Evolutionary conservation across 2,113 vertebrate genomes (phyloP), one percentile per base, ranked within the genome.

Genomic region (Rhizomys pruinosus): DNA sequence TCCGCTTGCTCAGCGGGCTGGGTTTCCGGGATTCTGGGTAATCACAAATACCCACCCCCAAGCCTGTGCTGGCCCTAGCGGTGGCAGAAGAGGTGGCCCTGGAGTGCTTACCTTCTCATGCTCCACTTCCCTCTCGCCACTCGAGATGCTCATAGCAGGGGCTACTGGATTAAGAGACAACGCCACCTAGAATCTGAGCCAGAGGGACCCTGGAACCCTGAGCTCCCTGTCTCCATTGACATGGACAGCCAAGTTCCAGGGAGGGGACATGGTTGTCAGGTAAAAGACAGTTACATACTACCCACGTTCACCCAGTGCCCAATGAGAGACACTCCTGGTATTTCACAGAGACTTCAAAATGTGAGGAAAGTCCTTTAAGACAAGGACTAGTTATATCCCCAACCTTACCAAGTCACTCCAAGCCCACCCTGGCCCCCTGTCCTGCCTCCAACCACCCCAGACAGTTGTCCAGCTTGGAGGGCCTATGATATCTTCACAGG

Each of bases 401-500:
- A 57, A 4, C 44, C 25, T 44, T 32, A 10, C 47, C 61, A 23
- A 63, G 82, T 7, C 23, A 25, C 63, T 69, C 59, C 4, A 64
- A 47, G 25, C 22, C 37, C 57, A 55, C n/a, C 9, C 23, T 59
- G 44, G 37, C n/a, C 69, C 66, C 3, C 42, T 42, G 61, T 44
- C 59, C 39, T 82, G 61, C 39, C 42, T 44, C 10, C 27, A 32
- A 47, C 15, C 79, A 13, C 12, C 57, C 55, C 32, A n/a, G 57
- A 63, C 1, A 57, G 25, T 11, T 25, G 57, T 44, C 74, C 64
- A 44, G 47, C 22, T 72, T 55, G 71, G 91, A 91, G 69, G 71
- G 87, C 94, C 95, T 96, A 66, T 84, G 97, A 94, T 92, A 95
- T 97, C 98, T 98, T 97, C 97, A 98, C 97, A 98, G 98, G 98